Percentiles rank a stretch among this genome's conserved stretches.
phyloP scores from a whole-genome alignment of 2,113 vertebrate species.

The Tenebrosternarchus preto region DNA sequence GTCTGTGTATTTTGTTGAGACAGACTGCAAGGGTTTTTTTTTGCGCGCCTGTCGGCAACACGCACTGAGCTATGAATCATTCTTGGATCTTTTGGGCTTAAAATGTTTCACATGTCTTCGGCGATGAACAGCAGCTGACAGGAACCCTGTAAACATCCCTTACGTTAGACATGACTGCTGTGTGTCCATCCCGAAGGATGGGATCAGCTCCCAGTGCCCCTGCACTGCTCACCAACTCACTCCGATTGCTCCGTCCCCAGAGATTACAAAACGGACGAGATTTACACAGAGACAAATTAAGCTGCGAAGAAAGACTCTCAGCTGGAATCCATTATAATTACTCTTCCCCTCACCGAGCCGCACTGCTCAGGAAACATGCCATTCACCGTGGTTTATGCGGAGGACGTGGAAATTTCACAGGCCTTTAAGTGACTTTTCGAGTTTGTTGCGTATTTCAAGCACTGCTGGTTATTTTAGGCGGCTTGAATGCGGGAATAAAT shows the following conservation, averaged over 20 bases:
- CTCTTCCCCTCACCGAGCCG: conserved; percentile 19
- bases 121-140: conserved; percentile 7
- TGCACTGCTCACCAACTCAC: conserved; percentile 6
- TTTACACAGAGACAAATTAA: conserved; percentile 52
- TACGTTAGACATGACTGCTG: neutral
- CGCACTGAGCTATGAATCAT: conserved; percentile 12
- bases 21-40: too few species aligned
- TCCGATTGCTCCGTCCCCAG: conserved; percentile 37
- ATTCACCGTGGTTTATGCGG: conserved; percentile 17
- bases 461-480: conserved; percentile 34
- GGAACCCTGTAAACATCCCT: conserved; percentile 17
- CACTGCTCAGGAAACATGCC: neutral
- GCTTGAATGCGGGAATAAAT: conserved; percentile 26
- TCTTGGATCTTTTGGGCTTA: neutral
- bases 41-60: neutral
- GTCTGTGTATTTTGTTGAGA: too few species aligned
- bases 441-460: conserved; percentile 46
- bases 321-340: conserved; percentile 51
- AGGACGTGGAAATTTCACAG: conserved; percentile 28
- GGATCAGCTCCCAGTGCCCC: too few species aligned
- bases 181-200: neutral
- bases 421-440: conserved; percentile 56
- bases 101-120: neutral
- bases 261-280: conserved; percentile 50
- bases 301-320: conserved; percentile 23